These are phyloP conservation scores for Epinotia ramella DNA, from an alignment of 2,888 invertebrate species.

Conservation along the genomic window DNA sequence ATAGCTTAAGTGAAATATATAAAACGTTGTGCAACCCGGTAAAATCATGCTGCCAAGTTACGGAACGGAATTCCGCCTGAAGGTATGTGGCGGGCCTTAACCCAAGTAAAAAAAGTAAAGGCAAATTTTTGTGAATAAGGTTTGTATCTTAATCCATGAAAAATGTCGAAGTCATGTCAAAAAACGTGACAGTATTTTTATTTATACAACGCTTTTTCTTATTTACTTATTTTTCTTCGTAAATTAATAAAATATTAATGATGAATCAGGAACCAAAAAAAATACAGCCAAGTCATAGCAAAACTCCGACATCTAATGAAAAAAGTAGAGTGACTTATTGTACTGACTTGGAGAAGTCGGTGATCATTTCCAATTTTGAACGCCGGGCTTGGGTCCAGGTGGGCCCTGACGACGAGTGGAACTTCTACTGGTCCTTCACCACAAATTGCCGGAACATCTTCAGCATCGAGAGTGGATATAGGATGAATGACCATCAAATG, in stretches of 20 bases:
- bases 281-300: slow-evolving; percentile 54
- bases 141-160: background rate
- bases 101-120: background rate
- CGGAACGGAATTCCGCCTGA: no score
- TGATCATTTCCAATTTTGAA: slow-evolving; percentile 96
- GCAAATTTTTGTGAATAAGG: no score
- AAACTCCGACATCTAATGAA: slow-evolving; percentile 55
- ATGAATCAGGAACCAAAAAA: slow-evolving; percentile 58
- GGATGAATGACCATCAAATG: slow-evolving; percentile 96
- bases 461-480: slow-evolving; percentile 95
- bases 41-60: no score
- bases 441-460: slow-evolving; percentile 96
- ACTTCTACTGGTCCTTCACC: slow-evolving; percentile 97
- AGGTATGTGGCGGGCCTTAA: no score
- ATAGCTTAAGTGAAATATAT: no score
- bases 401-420: slow-evolving; percentile 96
- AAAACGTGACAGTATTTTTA: background rate
- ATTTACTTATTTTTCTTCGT: slow-evolving; percentile 45
- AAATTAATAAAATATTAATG: slow-evolving; percentile 16
- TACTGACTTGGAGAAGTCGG: slow-evolving; percentile 97
- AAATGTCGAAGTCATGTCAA: slow-evolving; percentile 10
- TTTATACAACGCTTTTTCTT: slow-evolving; percentile 4
- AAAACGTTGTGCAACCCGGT: no score
- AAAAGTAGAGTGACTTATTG: slow-evolving; percentile 79
- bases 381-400: slow-evolving; percentile 95